A percentile compares a stretch with the other conserved stretches of the same genome.
Conservation (phyloP, 2,888 invertebrate species). For the Eutolmus rufibarbis region DNA sequence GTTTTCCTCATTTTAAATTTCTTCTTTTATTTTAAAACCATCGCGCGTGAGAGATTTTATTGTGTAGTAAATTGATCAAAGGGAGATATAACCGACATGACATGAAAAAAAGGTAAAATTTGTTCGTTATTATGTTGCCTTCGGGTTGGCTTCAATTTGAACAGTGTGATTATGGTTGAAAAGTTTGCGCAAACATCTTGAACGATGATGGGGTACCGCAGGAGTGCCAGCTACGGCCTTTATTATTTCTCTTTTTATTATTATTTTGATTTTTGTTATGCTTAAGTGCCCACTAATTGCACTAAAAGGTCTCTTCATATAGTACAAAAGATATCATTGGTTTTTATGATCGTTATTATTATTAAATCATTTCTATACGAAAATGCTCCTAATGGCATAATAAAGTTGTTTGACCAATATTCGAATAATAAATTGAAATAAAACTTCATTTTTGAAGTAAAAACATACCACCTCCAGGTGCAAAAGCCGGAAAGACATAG, state of each 20-base stretch:
- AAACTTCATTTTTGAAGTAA: neutral
- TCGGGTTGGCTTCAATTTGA: neutral
- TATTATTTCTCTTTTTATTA: neutral
- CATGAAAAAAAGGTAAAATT: neutral
- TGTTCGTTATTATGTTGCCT: neutral
- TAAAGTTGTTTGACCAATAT: neutral
- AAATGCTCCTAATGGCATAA: too few species aligned
- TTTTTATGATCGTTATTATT: neutral
- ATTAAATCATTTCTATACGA: too few species aligned
- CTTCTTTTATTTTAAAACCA: neutral
- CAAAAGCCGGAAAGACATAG: neutral
- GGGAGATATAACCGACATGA: neutral
- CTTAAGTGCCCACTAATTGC: constrained; percentile 3
- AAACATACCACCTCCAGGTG: neutral
- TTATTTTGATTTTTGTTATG: neutral
- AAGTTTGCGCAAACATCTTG: constrained; percentile 21
- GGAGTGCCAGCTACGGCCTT: neutral
- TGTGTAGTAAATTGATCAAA: neutral
- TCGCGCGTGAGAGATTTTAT: neutral
- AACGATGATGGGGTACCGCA: neutral
- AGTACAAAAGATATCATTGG: neutral
- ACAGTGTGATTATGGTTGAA: neutral
- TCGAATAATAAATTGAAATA: neutral
- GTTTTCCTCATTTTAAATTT: neutral
- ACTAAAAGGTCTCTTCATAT: neutral